Evolutionary conservation across 1,140 invertebrate genomes (phyloP), one percentile per base, ranked within the genome.

Genomic region (Listronotus bonariensis): DNA sequence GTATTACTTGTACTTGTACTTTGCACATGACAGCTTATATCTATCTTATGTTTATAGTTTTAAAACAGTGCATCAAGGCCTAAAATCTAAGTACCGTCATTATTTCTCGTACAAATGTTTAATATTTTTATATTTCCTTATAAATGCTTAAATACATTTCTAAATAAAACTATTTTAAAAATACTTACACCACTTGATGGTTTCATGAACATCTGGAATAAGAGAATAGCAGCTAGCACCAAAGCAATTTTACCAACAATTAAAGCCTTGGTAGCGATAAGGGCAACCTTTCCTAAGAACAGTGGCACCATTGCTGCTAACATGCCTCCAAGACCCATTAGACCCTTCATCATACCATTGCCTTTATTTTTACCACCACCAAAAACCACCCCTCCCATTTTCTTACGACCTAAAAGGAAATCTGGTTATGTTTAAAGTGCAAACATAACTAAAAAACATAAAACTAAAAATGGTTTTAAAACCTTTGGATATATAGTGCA

Each of bases 221-320:
- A 85, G 12, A 91, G 69, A 10, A 89, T 77, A 0, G 85, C 83
- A 18, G 88, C 88, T 17, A 89, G 77, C 40, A 91, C 73, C 57
- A 92, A 85, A 5, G 90, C 90, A 40, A 92, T 77, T 76, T 91
- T 92, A 40, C 89, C 86, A 6, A 91, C 82, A 42, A 91, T 80
- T 14, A 91, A 78, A 14, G 90, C 89, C 77, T 92, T 92, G 36
- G 85, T 79, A n/a, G 88, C 86, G 62, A 92, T 71, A 7, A 92
- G 78, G n/a, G 84, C 86, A 0, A 92, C 77, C 62, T 85, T 85
- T 7, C 87, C 88, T 58, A 91, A 80, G 9, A 89, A 76, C 7
- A 92, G 76, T 2, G 89, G 88, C 5, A 87, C 72, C 0, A 91
- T 76, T 1, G 88, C 86, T 54, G 90, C 84, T 12, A 90, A 73